Percentiles rank a stretch among this genome's conserved stretches.
These are phyloP conservation scores for Cavia porcellus DNA, from an alignment of 2,113 vertebrate species.

Conservation along the genomic window DNA sequence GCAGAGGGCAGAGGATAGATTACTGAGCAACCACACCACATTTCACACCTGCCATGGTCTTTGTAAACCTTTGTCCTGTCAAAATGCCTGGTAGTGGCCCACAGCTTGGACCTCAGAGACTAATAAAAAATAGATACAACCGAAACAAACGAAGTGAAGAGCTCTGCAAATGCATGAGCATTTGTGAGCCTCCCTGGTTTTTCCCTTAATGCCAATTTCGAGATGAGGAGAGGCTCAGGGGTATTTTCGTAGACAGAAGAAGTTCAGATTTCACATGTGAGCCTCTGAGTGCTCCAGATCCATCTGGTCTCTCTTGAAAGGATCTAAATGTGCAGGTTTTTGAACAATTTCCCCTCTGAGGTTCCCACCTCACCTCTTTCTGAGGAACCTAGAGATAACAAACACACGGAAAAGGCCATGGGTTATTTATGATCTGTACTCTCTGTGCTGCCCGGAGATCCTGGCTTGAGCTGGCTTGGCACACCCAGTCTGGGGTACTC, in stretches of 20 bases:
- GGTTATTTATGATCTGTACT: conserved; percentile 73
- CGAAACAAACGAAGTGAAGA: background rate
- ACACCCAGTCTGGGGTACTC: conserved; percentile 46
- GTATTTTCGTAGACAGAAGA: background rate
- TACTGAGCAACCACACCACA: background rate
- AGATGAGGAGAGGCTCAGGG: background rate
- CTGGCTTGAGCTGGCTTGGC: background rate
- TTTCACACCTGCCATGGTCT: background rate
- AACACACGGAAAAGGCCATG: conserved; percentile 65
- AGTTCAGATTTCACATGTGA: background rate
- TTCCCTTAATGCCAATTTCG: background rate
- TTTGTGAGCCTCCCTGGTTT: background rate
- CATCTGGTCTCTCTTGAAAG: conserved; percentile 51
- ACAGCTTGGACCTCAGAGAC: conserved; percentile 29
- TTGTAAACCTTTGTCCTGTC: conserved; percentile 43
- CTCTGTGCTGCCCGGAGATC: background rate
- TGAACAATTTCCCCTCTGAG: conserved; percentile 73
- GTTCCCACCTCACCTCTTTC: background rate
- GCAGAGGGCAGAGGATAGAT: background rate
- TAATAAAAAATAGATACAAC: conserved; percentile 62
- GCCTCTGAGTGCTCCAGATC: conserved; percentile 30
- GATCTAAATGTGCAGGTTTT: conserved; percentile 66
- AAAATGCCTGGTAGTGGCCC: conserved; percentile 25
- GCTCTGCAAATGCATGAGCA: background rate
- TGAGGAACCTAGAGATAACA: background rate